Conservation (phyloP, 2,888 invertebrate genomes). For the Calameuta pallipes region DNA sequence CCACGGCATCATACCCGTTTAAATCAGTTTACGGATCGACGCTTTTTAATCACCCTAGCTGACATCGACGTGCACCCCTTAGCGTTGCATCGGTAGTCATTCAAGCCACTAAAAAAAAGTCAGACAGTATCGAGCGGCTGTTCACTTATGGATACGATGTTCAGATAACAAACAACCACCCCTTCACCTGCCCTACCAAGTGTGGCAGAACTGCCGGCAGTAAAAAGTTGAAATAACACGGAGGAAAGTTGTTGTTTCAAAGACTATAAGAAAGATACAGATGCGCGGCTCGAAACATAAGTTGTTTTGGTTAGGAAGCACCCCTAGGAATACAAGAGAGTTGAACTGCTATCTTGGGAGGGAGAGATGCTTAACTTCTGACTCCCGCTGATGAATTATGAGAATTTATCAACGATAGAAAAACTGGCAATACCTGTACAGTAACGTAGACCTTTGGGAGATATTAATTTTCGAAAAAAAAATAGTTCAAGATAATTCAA, state of each 20-base stretch:
- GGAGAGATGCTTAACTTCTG: background rate
- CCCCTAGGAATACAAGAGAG: background rate
- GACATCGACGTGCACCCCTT: background rate
- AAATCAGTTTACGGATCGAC: background rate
- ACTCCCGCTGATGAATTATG: background rate
- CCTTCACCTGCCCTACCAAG: background rate
- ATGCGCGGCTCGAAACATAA: background rate
- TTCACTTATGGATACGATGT: background rate
- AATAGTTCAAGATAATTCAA: too few species aligned
- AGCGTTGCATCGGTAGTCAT: background rate
- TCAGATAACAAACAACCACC: background rate
- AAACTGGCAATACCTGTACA: background rate
- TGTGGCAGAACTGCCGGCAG: background rate
- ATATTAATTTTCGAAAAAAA: background rate
- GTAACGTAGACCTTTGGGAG: background rate
- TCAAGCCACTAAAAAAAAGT: background rate
- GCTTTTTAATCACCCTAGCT: background rate
- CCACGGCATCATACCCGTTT: background rate
- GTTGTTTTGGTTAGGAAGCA: background rate
- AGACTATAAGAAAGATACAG: constrained; percentile 2
- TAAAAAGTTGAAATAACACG: background rate
- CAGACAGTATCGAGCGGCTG: background rate
- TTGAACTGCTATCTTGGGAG: background rate
- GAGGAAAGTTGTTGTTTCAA: background rate
- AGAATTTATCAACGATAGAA: background rate